Evolutionary conservation across 1,140 invertebrate species (phyloP), one percentile per base, ranked within the genome.

Genomic region (Aricia agestis): DNA sequence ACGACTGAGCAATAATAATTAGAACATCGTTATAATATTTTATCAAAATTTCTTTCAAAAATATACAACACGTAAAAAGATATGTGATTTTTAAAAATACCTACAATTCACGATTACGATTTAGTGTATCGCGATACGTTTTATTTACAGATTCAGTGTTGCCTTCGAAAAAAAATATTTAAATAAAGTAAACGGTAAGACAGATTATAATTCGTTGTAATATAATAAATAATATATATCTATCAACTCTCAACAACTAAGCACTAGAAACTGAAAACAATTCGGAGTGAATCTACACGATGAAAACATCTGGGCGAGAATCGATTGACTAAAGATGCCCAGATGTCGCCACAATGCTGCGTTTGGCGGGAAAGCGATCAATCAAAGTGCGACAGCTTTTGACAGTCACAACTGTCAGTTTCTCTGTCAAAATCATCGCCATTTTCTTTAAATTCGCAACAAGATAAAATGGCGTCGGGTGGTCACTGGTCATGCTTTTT

Each of bases 221-320:
- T 82, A 77, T 79, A 84, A 81, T 82, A 86, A 87, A 89, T 87
- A 87, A 86, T 87, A 89, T 82, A 88, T 83, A 82, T 89, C 83
- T 87, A 85, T 84, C 74, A 87, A 91, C 79, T 82, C 83, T 90
- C 85, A 88, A 89, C 83, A 85, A 85, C 82, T 87, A 87, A 80
- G 79, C 74, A 71, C 81, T 86, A 87, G 59, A 63, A 80, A 71
- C 78, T 76, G 77, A 77, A 75, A 78, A 83, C 76, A 81, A 74
- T 71, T 71, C 57, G 66, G 75, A 72, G 75, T 67, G 52, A 57
- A 65, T 18, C 41, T 36, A 65, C n/a, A 25, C 59, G 9, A 25
- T 19, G 59, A 63, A 17, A 18, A 63, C 59, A 63, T 63, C 59
- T 63, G 58, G 18, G 19, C 58, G n/a, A 63, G 18, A 63, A 63